Base-by-base conservation (phyloP, 2,888 invertebrate genomes). In the Panopea generosa region DNA sequence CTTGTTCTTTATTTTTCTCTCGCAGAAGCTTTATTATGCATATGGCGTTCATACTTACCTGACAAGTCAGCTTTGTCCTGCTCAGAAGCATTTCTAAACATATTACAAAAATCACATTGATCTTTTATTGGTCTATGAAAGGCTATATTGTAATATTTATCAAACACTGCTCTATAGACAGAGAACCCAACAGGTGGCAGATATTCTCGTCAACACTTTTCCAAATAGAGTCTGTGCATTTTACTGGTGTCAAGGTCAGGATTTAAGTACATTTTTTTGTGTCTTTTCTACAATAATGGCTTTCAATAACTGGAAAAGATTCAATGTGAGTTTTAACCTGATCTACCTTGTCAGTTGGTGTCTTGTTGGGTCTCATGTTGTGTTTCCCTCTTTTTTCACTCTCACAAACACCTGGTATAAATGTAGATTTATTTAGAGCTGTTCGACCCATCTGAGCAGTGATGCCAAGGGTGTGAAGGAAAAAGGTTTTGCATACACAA, bases 121-220 rank as follows among this genome's bases (percentile, higher is more conserved):
- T 62, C 70, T 26, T 70, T 70, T 22, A 33, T 26, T n/a, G 70
- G 70, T 22, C 26, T 62, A 26, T 62, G 62, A 18, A 70, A 70
- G 16, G 33, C 33, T 16, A 70, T 38, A 49, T 70, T 63, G 16
- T 18, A 70, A 11, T 56, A 11, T 22, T 4, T 29, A 33, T 55
- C 29, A 47, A 70, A 70, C 2, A 70, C 29, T 24, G 16, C 14
- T 20, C 70, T 62, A n/a, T 56, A 62, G 4, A 62, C 16, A 22
- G 18, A 27, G 1, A 16, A 2, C 20, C 26, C 53, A 2, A 69
- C 60, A n/a, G 68, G 60, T 3, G 27, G 16, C 2, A 11, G 1
- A n/a, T 27, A 38, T 2, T 57, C 14, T 16, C 0, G n/a, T 38
- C 18, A 11, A 40, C 70, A 70, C 9, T 29, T 22, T 2, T 20